These are phyloP conservation scores for Eutolmus rufibarbis DNA, from an alignment of 2,888 invertebrate genomes.

Conservation along the genomic window DNA sequence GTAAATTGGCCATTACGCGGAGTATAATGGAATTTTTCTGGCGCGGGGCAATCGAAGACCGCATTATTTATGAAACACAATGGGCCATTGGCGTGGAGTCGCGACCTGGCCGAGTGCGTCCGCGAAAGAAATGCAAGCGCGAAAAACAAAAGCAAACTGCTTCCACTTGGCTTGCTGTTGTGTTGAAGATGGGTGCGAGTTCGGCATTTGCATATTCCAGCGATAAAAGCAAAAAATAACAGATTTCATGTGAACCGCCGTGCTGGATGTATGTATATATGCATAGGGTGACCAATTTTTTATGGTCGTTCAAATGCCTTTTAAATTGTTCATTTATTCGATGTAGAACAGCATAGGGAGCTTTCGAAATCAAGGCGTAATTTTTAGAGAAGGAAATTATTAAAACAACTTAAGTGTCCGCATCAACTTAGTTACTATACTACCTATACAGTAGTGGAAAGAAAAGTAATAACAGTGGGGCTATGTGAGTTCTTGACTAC, in stretches of 20 bases:
- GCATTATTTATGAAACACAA: background rate
- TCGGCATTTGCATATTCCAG: slow-evolving; percentile 5
- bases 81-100: background rate
- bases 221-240: background rate
- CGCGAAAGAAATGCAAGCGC: background rate
- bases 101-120: background rate
- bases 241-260: background rate
- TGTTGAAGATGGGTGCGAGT: background rate
- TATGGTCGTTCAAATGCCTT: background rate
- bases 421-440: too few relatives aligned
- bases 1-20: background rate
- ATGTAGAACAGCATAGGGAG: background rate
- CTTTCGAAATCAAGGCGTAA: too few relatives aligned
- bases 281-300: background rate
- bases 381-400: too few relatives aligned
- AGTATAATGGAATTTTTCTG: background rate
- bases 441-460: too few relatives aligned
- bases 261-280: background rate
- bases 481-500: too few relatives aligned
- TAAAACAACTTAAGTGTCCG: too few relatives aligned
- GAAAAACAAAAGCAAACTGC: background rate
- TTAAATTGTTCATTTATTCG: background rate
- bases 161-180: background rate
- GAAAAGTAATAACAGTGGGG: too few relatives aligned
- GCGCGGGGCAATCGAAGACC: background rate